Base-by-base conservation (phyloP, 2,797 vertebrate genomes). In the Peromyscus eremicus region DNA sequence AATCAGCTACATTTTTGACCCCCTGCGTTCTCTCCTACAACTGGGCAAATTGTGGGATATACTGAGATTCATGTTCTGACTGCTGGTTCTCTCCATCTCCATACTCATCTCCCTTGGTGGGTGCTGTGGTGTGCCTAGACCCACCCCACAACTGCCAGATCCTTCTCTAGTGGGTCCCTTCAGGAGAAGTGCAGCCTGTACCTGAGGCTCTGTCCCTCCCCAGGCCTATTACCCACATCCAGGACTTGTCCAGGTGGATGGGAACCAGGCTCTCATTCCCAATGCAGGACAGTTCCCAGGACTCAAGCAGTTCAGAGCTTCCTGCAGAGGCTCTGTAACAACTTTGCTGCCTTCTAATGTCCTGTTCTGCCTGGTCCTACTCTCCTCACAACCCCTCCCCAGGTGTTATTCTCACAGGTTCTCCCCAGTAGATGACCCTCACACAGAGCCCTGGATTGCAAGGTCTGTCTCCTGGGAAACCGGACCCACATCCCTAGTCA, bases 391-490 rank as follows among this genome's bases (percentile, higher is more conserved):
- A 52, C 62, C 49, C 12, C 27, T 55, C 29, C 23, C 27, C 8
- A 37, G 1, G 75, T 86, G 49, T 11, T 77, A 17, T 29, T 82
- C 77, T 40, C n/a, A 29, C 62, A 68, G 21, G 16, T 21, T 27
- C 4, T 84, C 27, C 21, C 52, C 82, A 94, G 0, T 17, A 82
- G 92, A 92, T 60, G 55, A 93, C n/a, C 29, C 82, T n/a, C 29
- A n/a, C 52, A 37, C 27, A 57, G 68, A 55, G 82, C 80, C 68
- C 85, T 46, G 52, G 75, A 89, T 86, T 75, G 37, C 37, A 76
- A n/a, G 77, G 40, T 64, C 87, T 52, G 3, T 95, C 64, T 96
- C 83, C 87, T 84, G 64, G 73, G 89, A 94, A 80, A 92, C 40
- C 34, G 71, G 76, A 90, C 92, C 86, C 76, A 46, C 43, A 83